Evolutionary conservation across 2,888 invertebrate genomes (phyloP), one percentile per base, ranked within the genome.

Genomic region (Nyleta sp.): DNA sequence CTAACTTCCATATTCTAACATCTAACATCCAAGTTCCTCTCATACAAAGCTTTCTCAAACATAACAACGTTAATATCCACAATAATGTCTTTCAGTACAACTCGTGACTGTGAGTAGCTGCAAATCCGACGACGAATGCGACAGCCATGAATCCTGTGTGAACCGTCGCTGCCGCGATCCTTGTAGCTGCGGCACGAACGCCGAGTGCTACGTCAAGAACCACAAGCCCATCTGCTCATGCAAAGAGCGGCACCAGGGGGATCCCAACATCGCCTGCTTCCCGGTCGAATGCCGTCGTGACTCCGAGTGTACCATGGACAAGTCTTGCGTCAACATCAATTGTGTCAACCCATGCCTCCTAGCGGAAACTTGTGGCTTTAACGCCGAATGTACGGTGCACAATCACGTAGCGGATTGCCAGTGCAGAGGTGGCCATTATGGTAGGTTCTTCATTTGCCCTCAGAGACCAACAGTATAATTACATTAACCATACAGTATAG

Each of bases 211-310:
- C 80, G 94, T 97, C 5, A 94, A 94, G 78, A 95, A 96, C 84
- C 97, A 97, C 88, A 94, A 96, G 76, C 97, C 97, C 1, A 94
- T 96, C 35, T 98, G 98, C 89, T 95, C 96, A 2, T 98, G 98
- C 88, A 93, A 94, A 84, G 93, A 95, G 84, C 97, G 96, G 31
- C 96, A 93, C 87, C 96, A 96, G 87, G 98, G 98, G 48, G 95
- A 97, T 91, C 97, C 98, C 2, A 95, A 97, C 87, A 93, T 95
- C 31, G 93, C 93, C 53, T 98, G 98, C 88, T 93, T 94, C 84
- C 92, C 95, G 18, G 94, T 96, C 2, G 92, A 92, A 80, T 92
- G 92, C 82, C 85, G 91, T 8, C 88, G 91, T 44, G 92, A 91
- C 83, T 87, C 90, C n/a, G 92, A 92, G 65, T 92, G 92, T 75